Percentiles rank a stretch among this genome's conserved stretches.
Evolutionary conservation across 2,888 invertebrate genomes (phyloP).

Genomic region (Himalopsyche anomala): DNA sequence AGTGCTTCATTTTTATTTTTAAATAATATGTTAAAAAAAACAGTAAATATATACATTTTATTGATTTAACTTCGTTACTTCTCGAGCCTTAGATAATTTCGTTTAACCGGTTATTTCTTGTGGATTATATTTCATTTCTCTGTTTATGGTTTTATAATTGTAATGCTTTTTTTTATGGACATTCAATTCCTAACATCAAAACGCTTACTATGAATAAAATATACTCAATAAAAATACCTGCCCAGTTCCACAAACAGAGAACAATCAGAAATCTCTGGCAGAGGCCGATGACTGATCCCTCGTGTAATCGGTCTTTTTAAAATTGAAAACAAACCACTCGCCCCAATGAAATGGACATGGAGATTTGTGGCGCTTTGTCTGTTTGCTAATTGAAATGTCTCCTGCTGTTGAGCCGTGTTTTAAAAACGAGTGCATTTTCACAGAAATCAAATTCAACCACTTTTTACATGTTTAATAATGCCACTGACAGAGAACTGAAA

Average conservation of each 20-base stretch:
- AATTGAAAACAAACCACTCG: constrained; percentile 6
- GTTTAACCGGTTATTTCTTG: too few relatives aligned
- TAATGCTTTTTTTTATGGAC: too few relatives aligned
- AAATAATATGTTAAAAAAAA: too few relatives aligned
- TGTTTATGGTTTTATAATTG: too few relatives aligned
- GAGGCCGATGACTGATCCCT: constrained; percentile 40
- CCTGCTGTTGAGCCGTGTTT: constrained; percentile 35
- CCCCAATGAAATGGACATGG: constrained; percentile 44
- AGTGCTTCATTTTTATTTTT: too few relatives aligned
- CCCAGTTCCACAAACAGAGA: not conserved
- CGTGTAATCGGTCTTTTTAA: constrained; percentile 49
- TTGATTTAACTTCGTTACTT: too few relatives aligned
- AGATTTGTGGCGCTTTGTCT: constrained; percentile 49
- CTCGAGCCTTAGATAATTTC: too few relatives aligned
- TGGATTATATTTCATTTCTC: too few relatives aligned
- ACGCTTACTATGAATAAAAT: too few relatives aligned
- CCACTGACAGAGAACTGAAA: not conserved
- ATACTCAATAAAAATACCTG: not conserved
- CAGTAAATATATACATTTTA: too few relatives aligned
- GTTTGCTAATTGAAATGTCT: constrained; percentile 56
- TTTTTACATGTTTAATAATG: constrained; percentile 38
- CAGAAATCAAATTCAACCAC: constrained; percentile 4
- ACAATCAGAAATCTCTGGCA: constrained; percentile 36
- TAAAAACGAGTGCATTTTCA: constrained; percentile 37
- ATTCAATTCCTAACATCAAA: too few relatives aligned